phyloP scores from a whole-genome alignment of 2,113 vertebrate species.

The Astur gentilis region DNA sequence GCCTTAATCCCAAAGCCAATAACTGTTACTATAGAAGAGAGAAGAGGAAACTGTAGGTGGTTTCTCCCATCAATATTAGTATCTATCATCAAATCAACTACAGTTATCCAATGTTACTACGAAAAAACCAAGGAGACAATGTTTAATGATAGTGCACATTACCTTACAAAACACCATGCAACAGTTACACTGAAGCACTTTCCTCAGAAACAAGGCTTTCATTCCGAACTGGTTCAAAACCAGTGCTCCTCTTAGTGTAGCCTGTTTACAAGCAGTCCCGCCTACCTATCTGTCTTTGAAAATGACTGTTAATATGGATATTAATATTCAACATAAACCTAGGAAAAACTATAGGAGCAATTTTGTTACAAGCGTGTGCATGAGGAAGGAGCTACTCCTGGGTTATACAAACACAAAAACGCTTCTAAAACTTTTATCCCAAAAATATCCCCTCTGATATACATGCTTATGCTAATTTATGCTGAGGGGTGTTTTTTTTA shows the following conservation, averaged over 20 bases:
- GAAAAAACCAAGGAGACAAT: neutral
- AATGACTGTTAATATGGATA: neutral
- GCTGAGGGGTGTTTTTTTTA: rapidly evolving
- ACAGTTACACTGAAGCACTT: slow-evolving; percentile 7
- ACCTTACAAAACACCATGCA: neutral
- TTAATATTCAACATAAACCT: neutral
- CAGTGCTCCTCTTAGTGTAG: neutral
- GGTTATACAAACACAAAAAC: neutral
- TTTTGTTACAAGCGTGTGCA: neutral
- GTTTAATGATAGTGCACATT: neutral
- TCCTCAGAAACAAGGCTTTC: slow-evolving; percentile 13
- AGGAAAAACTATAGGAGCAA: neutral
- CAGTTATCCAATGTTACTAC: neutral
- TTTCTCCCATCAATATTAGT: neutral
- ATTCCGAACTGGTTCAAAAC: slow-evolving; percentile 4
- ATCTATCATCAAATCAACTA: neutral
- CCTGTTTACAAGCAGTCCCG: neutral
- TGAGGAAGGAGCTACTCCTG: neutral
- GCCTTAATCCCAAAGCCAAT: neutral
- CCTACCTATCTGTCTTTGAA: neutral
- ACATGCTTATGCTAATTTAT: neutral
- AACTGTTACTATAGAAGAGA: neutral
- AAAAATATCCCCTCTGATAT: neutral
- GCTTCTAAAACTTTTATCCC: neutral
- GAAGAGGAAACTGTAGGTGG: neutral